Conservation (phyloP, 2,888 invertebrate genomes). For the Pterobdella sp. region DNA sequence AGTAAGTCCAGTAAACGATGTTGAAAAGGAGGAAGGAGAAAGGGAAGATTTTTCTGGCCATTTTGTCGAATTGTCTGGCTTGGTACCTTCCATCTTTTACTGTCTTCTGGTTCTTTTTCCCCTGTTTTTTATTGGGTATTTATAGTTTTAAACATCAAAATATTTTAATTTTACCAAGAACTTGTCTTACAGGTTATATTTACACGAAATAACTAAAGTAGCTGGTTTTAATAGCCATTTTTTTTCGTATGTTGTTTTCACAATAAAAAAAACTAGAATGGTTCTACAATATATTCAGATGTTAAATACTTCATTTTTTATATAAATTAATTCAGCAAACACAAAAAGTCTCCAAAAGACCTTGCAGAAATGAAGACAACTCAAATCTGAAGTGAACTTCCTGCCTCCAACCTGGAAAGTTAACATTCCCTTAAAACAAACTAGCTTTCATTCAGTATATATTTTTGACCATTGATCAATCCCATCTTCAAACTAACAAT, state of each 20-base stretch:
- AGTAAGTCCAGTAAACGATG: constrained; percentile 23
- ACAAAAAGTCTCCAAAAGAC: not conserved
- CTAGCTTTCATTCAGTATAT: not conserved
- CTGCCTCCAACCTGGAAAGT: not conserved
- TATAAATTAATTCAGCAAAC: no score
- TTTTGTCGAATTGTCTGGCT: constrained; percentile 22
- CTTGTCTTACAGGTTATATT: no score
- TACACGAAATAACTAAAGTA: no score
- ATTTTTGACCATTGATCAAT: not conserved
- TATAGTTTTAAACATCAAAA: no score
- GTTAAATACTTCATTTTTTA: no score
- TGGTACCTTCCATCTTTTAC: constrained; percentile 22
- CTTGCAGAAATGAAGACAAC: not conserved
- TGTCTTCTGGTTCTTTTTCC: not conserved
- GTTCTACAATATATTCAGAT: no score
- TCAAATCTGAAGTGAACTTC: not conserved
- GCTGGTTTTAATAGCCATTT: no score
- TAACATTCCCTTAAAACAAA: not conserved
- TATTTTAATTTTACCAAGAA: no score
- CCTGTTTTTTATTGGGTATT: no score
- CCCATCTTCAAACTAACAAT: not conserved
- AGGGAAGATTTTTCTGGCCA: constrained; percentile 22
- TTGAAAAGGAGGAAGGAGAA: constrained; percentile 22
- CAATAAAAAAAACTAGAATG: no score
- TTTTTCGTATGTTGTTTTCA: no score